Evolutionary conservation across 2,113 vertebrate genomes (phyloP), one percentile per base, ranked within the genome.

Genomic region (Anguilla rostrata): DNA sequence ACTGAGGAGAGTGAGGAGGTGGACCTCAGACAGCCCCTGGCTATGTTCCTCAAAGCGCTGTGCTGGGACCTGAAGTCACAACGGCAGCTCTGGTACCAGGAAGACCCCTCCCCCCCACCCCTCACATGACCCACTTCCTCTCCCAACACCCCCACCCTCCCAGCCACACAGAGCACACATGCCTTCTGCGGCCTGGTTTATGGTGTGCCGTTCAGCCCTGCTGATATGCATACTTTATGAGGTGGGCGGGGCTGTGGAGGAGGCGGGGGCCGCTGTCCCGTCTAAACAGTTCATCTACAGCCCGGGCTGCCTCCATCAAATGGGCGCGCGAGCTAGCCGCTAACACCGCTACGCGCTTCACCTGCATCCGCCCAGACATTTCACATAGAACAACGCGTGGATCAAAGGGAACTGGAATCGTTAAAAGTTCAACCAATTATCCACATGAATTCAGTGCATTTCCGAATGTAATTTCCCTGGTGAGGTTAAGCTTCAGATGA

Each of bases 161-260:
- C 71, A 75, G 71, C 71, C 60, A 20, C 18, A 8, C 60, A 66
- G 20, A 22, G 18, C 60, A 7, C 60, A 66, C 60, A 66, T 1
- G 3, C 22, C 22, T 60, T 60, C 8, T 8, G 18, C 1, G 60
- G 18, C 8, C 8, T 22, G 60, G 60, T 66, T 66, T 66, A 66
- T 11, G 22, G 60, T 26, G 2, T 26, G 90, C 91, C 92, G 29
- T 86, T 71, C 71, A 60, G 66, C 60, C 49, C 34, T 11, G 60
- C 78, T 5, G 39, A 39, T 39, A 84, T 87, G 46, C 82, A 86
- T 87, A 86, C 81, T 85, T 29, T n/a, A 87, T 82, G 75, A 88
- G 40, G 46, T 41, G 39, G 82, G 63, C 12, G 43, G 83, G 60
- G 85, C 46, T 81, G 29, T 41, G 57, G 49, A 15, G 40, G 40